A percentile compares a stretch with the other conserved stretches of the same genome.
Evolutionary conservation across 2,113 vertebrate genomes (phyloP).

Genomic region (Psophia crepitans): DNA sequence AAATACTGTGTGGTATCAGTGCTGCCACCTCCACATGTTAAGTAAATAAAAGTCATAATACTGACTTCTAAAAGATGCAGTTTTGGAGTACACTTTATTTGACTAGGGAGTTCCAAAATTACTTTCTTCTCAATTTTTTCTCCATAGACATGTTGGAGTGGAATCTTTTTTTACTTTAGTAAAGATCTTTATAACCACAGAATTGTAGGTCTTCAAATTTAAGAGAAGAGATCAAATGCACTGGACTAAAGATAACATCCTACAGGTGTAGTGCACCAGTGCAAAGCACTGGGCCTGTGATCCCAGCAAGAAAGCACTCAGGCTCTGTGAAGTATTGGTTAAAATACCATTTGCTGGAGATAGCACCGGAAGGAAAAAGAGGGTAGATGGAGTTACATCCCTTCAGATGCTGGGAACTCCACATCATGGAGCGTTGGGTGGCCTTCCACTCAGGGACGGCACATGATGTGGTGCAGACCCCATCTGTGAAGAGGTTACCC

Average conservation of each 20-base stretch:
- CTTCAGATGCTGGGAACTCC: neutral
- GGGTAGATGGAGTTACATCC: neutral
- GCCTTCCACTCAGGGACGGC: too few species aligned
- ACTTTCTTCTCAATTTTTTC: neutral
- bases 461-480: neutral
- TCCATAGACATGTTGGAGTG: neutral
- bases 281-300: neutral
- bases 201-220: neutral
- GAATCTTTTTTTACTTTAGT: neutral
- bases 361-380: neutral
- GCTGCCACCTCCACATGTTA: neutral
- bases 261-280: neutral
- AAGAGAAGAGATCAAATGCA: neutral
- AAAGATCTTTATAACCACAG: neutral
- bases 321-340: neutral
- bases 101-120: neutral
- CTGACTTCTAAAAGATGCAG: neutral
- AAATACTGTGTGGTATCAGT: neutral
- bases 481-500: neutral
- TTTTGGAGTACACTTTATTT: neutral
- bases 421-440: neutral
- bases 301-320: neutral
- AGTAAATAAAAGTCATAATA: neutral
- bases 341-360: neutral
- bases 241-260: neutral